A percentile compares a stretch with the other conserved stretches of the same genome.
Conservation (phyloP, 2,797 vertebrate genomes). For the Sitta carolinensis region DNA sequence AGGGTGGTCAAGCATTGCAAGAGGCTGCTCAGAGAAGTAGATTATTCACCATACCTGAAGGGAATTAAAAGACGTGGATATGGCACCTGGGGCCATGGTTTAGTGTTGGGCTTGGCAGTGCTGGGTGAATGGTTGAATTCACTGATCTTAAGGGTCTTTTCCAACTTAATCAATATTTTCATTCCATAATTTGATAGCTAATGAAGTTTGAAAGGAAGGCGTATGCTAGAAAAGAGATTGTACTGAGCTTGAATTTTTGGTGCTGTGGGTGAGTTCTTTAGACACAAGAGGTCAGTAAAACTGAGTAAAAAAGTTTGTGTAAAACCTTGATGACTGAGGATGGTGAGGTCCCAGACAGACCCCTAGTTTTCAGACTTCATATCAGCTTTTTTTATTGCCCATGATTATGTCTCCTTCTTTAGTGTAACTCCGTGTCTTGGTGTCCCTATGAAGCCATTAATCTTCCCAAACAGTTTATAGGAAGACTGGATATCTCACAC, state of each 20-base stretch:
- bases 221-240: rapidly evolving
- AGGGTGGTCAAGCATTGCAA: neutral
- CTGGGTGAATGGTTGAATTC: neutral
- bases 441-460: neutral
- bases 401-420: neutral
- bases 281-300: neutral
- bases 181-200: neutral
- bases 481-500: neutral
- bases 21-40: neutral
- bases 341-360: neutral
- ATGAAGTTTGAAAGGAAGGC: neutral
- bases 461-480: neutral
- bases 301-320: neutral
- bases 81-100: neutral
- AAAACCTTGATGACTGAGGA: neutral
- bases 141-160: neutral
- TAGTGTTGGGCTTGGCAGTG: neutral
- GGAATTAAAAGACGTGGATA: neutral
- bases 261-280: neutral
- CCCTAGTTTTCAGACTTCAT: neutral
- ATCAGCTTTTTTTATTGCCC: neutral
- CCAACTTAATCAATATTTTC: neutral
- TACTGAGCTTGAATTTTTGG: neutral
- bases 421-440: neutral
- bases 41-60: neutral